Base-by-base conservation (phyloP, 2,888 invertebrate species). In the Agonopterix heracliana region DNA sequence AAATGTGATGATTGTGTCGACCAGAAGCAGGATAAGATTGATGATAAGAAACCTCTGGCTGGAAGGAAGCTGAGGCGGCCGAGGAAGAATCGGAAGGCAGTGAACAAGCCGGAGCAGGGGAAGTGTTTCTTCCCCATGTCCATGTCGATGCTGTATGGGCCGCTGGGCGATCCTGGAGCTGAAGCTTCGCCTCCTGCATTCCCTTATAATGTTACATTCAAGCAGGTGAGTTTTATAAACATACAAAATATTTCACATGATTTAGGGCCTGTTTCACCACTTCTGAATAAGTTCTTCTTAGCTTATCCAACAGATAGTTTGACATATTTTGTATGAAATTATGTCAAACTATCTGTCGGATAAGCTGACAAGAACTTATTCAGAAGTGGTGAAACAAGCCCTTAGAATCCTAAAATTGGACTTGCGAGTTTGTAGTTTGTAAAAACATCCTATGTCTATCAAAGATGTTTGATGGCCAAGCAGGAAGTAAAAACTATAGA, bases 161-260 rank as follows among this genome's bases (percentile, higher is more conserved):
- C 94, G 10, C 90, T 95, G 54, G 92, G 92, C 64, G 90, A 92
- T 65, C 90, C 91, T 0, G 57, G 68, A 1, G 59, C 78, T 79
- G 91, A 68, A 62, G 77, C 66, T 53, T 71, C 64, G 46, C 76
- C 71, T 4, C 90, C 91, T 54, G 90, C 90, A 36, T 98, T 98
- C 79, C 98, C 98, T 0, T 91, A 95, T 68, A 98, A 98, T 82
- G 94, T 98, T 48, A 93, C 92, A 53, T 98, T 98, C 77, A 93
- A 94, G 63, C 93, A 94, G 90, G 96, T 96, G 89, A 85, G 76
- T 9, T 41, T 26, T 26, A 26, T 26, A 26, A 26, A 26, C 26
- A 26, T 26, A 26, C 5, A 26, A 26, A n/a, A 40, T n/a, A 40
- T 10, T 10, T 10, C 40, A 40, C 40, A 26, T 17, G 17, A 4